phyloP scores from a whole-genome alignment of 2,797 vertebrate genomes.

The Syngnathus rostellatus region DNA sequence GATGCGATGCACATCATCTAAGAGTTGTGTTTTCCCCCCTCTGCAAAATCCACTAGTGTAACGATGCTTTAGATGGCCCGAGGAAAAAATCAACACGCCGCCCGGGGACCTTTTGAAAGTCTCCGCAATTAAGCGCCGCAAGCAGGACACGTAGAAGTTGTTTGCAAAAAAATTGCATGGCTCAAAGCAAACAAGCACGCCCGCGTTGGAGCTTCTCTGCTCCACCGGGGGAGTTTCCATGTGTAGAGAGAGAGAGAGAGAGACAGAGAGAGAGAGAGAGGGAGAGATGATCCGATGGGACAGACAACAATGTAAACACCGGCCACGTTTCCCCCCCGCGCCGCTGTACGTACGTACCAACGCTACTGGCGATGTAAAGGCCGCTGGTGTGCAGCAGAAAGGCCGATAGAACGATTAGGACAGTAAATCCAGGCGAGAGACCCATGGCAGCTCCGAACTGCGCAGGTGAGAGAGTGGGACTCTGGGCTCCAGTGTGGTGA shows the following conservation, averaged over 20 bases:
- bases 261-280: no score
- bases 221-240: neutral
- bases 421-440: slow-evolving; percentile 71
- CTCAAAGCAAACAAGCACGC: neutral
- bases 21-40: slow-evolving; percentile 35
- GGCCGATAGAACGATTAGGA: slow-evolving; percentile 71
- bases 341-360: slow-evolving; percentile 68
- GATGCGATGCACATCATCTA: slow-evolving; percentile 51
- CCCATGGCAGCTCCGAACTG: slow-evolving; percentile 82
- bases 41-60: slow-evolving; percentile 24
- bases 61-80: slow-evolving; percentile 34
- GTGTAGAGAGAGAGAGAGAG: slow-evolving; percentile 11
- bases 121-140: slow-evolving; percentile 20
- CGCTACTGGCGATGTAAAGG: slow-evolving; percentile 78
- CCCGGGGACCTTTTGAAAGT: slow-evolving; percentile 34
- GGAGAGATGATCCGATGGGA: slow-evolving; percentile 41
- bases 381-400: slow-evolving; percentile 74
- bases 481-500: slow-evolving; percentile 78
- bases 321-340: slow-evolving; percentile 40
- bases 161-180: slow-evolving; percentile 10
- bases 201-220: neutral
- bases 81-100: slow-evolving; percentile 20
- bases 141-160: slow-evolving; percentile 52
- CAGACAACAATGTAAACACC: slow-evolving; percentile 57
- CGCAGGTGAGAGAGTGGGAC: slow-evolving; percentile 77